Evolutionary conservation across 2,113 vertebrate genomes (phyloP).

Genomic region (Gasterosteus aculeatus): DNA sequence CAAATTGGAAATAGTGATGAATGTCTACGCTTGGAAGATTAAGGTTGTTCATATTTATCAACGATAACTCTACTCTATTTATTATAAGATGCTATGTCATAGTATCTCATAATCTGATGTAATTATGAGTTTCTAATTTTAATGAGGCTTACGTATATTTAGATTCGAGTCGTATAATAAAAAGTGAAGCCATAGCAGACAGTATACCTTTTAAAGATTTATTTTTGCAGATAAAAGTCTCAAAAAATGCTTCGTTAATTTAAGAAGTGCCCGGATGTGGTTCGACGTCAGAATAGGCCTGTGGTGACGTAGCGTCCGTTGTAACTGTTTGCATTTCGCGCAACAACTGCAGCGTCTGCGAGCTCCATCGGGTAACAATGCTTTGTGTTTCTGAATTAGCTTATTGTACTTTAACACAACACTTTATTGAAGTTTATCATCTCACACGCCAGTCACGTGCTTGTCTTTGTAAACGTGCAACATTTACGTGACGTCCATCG

Average conservation of each 20-base stretch:
- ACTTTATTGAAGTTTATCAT: fast-evolving
- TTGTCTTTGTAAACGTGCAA: fast-evolving
- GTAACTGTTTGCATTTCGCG: neutral
- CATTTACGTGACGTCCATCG: neutral
- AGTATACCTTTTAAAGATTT: neutral
- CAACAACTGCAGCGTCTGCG: neutral
- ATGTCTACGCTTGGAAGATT: neutral
- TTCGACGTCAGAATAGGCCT: neutral
- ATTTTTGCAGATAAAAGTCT: neutral
- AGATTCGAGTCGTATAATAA: neutral
- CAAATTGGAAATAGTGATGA: neutral
- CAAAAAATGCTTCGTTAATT: neutral
- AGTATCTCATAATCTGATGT: too few relatives aligned
- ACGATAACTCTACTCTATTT: neutral
- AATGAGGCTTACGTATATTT: too few relatives aligned
- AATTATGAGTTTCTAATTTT: too few relatives aligned
- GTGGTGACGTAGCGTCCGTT: conserved; percentile 1
- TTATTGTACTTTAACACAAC: neutral
- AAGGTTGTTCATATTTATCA: neutral
- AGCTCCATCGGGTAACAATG: neutral
- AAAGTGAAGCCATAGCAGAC: neutral
- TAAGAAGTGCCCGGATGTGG: conserved; percentile 19
- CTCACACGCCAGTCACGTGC: fast-evolving
- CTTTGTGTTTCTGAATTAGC: fast-evolving
- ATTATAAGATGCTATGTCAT: too few relatives aligned